Conservation (phyloP, 2,113 vertebrate genomes). For the Oreochromis aureus region DNA sequence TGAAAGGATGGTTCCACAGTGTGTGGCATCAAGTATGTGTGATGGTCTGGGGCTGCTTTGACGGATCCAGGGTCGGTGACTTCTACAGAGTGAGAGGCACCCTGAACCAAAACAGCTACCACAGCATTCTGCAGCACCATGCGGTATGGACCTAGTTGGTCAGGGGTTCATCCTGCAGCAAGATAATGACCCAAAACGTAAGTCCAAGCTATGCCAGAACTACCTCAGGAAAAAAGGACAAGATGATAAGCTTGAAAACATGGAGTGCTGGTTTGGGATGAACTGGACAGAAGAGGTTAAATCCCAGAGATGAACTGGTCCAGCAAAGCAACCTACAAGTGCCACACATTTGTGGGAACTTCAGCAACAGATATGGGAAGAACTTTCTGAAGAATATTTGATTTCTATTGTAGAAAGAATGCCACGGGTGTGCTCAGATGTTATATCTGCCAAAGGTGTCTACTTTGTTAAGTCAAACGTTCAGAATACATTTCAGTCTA, state of each 20-base stretch:
- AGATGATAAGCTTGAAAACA: not conserved
- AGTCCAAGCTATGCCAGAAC: not conserved
- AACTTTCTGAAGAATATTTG: not conserved
- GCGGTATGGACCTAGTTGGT: not conserved
- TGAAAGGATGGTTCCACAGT: not conserved
- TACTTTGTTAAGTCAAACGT: rapidly evolving
- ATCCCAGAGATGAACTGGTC: not conserved
- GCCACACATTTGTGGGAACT: not conserved
- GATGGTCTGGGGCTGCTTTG: not conserved
- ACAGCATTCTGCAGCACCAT: not conserved
- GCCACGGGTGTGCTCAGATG: not conserved
- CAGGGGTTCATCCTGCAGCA: not conserved
- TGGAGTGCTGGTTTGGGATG: not conserved
- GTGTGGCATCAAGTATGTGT: not conserved
- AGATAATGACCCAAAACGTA: not conserved
- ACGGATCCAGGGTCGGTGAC: rapidly evolving
- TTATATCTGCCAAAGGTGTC: not conserved
- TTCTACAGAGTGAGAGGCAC: not conserved
- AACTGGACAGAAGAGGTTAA: not conserved
- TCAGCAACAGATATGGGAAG: not conserved
- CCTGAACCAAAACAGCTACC: not conserved
- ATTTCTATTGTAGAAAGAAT: not conserved
- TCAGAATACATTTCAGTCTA: not conserved
- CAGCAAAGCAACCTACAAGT: not conserved
- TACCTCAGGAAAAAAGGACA: rapidly evolving